These are phyloP conservation scores for Hypotaenidia philippensis DNA, from an alignment of 2,797 vertebrate species.

Conservation along the genomic window DNA sequence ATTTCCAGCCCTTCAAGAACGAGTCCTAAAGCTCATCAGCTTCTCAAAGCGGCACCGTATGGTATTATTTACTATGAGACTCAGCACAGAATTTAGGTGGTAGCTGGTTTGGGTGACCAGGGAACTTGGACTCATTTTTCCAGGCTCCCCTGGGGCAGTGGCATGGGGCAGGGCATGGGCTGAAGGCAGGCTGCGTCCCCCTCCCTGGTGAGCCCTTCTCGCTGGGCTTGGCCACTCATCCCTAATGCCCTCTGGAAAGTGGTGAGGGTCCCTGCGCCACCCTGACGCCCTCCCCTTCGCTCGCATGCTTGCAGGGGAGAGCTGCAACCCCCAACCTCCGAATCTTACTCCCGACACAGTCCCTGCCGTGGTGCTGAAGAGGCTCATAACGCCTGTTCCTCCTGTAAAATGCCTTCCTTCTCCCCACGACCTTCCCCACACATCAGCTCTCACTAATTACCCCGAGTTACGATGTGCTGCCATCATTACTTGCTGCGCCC, in stretches of 20 bases:
- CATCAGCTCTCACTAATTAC: slow-evolving; percentile 28
- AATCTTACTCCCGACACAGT: neutral
- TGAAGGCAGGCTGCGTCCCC: rapidly evolving
- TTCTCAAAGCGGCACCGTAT: neutral
- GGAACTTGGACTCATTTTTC: too few relatives aligned
- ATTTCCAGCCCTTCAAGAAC: neutral
- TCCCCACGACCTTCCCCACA: neutral
- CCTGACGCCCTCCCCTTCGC: neutral
- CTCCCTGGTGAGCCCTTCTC: too few relatives aligned
- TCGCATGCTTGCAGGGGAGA: neutral
- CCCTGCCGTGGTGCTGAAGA: neutral
- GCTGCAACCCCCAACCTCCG: neutral
- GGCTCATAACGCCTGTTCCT: neutral
- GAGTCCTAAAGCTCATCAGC: neutral
- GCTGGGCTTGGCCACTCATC: too few relatives aligned
- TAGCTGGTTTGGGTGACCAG: too few relatives aligned
- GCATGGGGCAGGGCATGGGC: rapidly evolving
- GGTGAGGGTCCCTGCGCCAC: neutral
- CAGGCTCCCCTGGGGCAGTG: neutral
- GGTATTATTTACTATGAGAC: neutral
- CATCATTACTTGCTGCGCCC: neutral
- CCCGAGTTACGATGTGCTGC: neutral
- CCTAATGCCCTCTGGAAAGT: neutral
- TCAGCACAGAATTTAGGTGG: too few relatives aligned
- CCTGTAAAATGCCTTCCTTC: neutral